Percentiles rank a stretch among this genome's conserved stretches.
phyloP scores from a whole-genome alignment of 2,888 invertebrate species.

The Drosophila cyrtoloma region DNA sequence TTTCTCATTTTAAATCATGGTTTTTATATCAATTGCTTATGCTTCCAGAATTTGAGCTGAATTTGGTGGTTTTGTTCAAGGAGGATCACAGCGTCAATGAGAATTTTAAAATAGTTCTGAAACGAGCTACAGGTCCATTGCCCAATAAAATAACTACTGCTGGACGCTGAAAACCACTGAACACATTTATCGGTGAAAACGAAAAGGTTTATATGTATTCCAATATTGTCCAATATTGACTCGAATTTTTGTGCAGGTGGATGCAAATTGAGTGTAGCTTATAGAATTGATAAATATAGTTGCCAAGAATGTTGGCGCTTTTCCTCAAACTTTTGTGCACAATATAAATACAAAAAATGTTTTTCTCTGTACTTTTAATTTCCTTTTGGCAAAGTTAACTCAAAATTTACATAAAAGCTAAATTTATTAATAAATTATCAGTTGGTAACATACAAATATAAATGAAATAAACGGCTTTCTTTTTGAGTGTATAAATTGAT shows the following conservation, averaged over 20 bases:
- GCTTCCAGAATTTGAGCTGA: conserved; percentile 96
- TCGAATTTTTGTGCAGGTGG: neutral
- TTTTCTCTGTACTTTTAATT: neutral
- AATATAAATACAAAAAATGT: neutral
- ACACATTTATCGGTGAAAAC: neutral
- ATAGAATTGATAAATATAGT: neutral
- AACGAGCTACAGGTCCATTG: conserved; percentile 58
- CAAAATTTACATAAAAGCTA: neutral
- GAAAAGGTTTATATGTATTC: neutral
- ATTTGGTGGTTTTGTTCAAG: conserved; percentile 95
- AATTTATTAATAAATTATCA: neutral
- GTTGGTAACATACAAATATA: neutral
- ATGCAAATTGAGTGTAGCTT: neutral
- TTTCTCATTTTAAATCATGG: neutral
- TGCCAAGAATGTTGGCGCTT: conserved; percentile 1
- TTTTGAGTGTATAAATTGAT: neutral
- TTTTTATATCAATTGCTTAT: conserved; percentile 39
- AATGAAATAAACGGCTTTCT: neutral
- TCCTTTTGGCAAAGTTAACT: neutral
- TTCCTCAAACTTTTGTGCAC: neutral
- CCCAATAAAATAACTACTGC: conserved; percentile 52
- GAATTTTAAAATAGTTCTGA: conserved; percentile 90
- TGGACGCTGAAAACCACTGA: conserved; percentile 44
- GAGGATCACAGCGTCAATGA: conserved; percentile 97
- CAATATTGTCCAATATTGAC: neutral